Evolutionary conservation across 2,797 vertebrate species (phyloP), one percentile per base, ranked within the genome.

Genomic region (Lutjanus campechanus): DNA sequence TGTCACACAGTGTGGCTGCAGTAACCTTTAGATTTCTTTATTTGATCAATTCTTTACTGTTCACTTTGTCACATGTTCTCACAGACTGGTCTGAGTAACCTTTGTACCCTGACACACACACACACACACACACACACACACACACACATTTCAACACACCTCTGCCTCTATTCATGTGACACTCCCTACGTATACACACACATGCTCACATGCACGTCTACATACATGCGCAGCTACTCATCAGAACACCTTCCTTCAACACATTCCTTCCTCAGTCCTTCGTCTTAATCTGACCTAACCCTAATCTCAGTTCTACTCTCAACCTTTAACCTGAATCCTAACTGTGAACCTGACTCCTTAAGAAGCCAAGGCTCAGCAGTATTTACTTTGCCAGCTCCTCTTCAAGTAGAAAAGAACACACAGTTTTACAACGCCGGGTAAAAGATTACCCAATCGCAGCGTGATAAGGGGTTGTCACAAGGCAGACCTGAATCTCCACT

Each of bases 381-480:
- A 17, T 41, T 68, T 69, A 13, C 60, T 13, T 0, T 1, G 2
- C 20, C 9, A 40, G 8, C 20, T 15, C n/a, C 46, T 65, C 15
- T 59, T 60, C 0, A 36, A 61, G 46, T 19, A 7, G 25, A 12
- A 17, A 12, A 62, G 40, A 44, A 50, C 54, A 44, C 47, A 55
- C 5, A 63, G 53, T 68, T 79, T 84, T 76, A 80, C 60, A 49
- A 9, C 2, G 16, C 1, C 5, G 50, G 70, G 75, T 78, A 1
- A 68, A 79, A 73, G 66, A 83, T 90, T 80, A 69, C 17, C 63
- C 80, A 79, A 65, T 55, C 43, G 72, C 46, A 3, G 17, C 22
- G 12, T 59, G 77, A 83, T 72, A 85, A 75, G 73, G 56, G 7
- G 40, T 20, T n/a, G 41, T 58, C 59, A 36, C 51, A 56, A 25